phyloP scores from a whole-genome alignment of 1,140 invertebrate species.

The Marisa cornuarietis region DNA sequence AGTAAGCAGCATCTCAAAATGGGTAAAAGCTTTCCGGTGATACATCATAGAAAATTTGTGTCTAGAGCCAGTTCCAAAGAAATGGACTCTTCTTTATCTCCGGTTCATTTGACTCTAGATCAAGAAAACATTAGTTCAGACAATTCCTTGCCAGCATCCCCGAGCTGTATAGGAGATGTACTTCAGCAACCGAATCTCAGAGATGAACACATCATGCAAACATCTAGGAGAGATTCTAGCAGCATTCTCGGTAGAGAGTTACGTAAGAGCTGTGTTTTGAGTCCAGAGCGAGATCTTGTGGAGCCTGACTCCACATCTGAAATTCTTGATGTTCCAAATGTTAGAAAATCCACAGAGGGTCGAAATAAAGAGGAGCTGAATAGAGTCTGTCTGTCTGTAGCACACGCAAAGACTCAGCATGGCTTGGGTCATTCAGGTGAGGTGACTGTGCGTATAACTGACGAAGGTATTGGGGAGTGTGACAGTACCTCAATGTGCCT shows the following conservation, averaged over 20 bases:
- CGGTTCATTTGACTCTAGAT: no score
- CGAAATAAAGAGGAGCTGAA: background rate
- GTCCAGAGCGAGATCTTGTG: conserved; percentile 19
- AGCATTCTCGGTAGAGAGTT: background rate
- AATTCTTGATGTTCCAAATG: background rate
- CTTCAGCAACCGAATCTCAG: background rate
- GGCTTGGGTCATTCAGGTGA: background rate
- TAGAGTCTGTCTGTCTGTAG: background rate
- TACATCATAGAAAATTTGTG: no score
- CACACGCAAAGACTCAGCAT: no score
- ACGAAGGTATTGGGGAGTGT: conserved; percentile 24
- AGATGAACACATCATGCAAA: background rate
- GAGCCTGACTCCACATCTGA: conserved; percentile 36
- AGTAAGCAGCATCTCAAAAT: no score
- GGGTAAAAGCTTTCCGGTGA: no score
- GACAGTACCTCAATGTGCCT: conserved; percentile 35
- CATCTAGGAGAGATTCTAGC: background rate
- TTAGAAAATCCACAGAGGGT: background rate
- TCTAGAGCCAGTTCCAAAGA: no score
- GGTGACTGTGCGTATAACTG: background rate
- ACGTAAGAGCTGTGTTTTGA: background rate
- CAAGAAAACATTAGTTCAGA: no score
- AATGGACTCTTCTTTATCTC: no score
- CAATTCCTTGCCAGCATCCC: background rate
- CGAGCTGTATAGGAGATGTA: background rate